Percentiles rank a stretch among this genome's conserved stretches.
phyloP scores from a whole-genome alignment of 2,888 invertebrate species.

The Opisthograptis luteolata region DNA sequence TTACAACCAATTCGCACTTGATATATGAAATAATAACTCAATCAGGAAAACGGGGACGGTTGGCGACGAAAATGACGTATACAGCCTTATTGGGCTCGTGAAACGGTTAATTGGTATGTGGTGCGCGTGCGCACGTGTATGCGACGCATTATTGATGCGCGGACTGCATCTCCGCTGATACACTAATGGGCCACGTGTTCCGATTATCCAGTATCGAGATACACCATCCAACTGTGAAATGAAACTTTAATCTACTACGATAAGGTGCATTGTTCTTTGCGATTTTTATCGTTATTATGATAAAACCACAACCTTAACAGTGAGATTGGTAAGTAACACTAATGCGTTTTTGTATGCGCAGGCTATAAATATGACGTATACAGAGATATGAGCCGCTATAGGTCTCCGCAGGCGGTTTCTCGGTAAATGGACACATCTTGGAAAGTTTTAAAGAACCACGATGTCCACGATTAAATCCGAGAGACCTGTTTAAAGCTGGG shows the following conservation, averaged over 20 bases:
- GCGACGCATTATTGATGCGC: conserved; percentile 51
- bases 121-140: conserved; percentile 48
- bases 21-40: conserved; percentile 23
- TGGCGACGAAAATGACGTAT: conserved; percentile 31
- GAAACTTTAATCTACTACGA: conserved; percentile 7
- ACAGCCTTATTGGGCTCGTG: conserved; percentile 45
- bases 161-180: conserved; percentile 49
- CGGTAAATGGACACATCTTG: conserved; percentile 14
- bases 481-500: not conserved
- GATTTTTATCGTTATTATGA: conserved; percentile 53
- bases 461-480: no score
- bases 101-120: conserved; percentile 52
- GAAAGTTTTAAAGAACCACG: conserved; percentile 16
- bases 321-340: conserved; percentile 63
- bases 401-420: conserved; percentile 18
- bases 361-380: conserved; percentile 70
- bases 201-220: conserved; percentile 51
- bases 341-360: conserved; percentile 71
- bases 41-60: conserved; percentile 22
- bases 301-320: conserved; percentile 61
- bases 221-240: conserved; percentile 15
- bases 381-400: conserved; percentile 42
- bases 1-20: conserved; percentile 9
- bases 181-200: conserved; percentile 68
- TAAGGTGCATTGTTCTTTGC: conserved; percentile 2